phyloP scores from a whole-genome alignment of 53 echinoderm and acorn worm species.

The Holothuria scabra region DNA sequence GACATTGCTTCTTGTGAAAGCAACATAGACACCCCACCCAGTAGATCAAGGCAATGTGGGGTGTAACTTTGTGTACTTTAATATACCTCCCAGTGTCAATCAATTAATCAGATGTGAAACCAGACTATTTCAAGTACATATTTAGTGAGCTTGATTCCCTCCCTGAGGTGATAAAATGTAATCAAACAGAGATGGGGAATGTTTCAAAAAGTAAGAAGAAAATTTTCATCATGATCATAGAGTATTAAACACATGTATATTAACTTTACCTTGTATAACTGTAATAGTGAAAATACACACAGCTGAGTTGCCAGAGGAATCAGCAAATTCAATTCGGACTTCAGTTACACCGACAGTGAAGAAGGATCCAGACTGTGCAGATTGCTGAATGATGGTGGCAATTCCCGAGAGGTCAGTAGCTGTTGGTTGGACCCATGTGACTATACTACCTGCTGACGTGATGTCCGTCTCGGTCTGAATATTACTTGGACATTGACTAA shows the following conservation, averaged over 20 bases:
- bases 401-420: slow-evolving; percentile 71
- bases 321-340: slow-evolving; percentile 34
- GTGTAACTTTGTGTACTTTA: too few species aligned
- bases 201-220: too few species aligned
- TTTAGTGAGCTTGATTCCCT: too few species aligned
- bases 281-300: slow-evolving; percentile 44
- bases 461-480: slow-evolving; percentile 50
- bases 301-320: slow-evolving; percentile 47
- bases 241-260: not conserved
- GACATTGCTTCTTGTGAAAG: too few species aligned
- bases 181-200: too few species aligned
- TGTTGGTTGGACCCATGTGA: slow-evolving; percentile 61
- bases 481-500: slow-evolving; percentile 60
- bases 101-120: too few species aligned
- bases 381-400: slow-evolving; percentile 16
- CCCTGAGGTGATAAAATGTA: too few species aligned
- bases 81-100: too few species aligned
- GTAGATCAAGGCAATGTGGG: too few species aligned
- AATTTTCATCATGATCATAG: too few species aligned
- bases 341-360: slow-evolving; percentile 44
- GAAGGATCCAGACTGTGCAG: slow-evolving; percentile 15
- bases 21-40: too few species aligned
- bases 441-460: slow-evolving; percentile 28
- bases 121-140: too few species aligned
- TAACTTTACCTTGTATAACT: slow-evolving; percentile 45